These are phyloP conservation scores for Eupithecia insigniata DNA, from an alignment of 2,888 invertebrate genomes.

Conservation along the genomic window DNA sequence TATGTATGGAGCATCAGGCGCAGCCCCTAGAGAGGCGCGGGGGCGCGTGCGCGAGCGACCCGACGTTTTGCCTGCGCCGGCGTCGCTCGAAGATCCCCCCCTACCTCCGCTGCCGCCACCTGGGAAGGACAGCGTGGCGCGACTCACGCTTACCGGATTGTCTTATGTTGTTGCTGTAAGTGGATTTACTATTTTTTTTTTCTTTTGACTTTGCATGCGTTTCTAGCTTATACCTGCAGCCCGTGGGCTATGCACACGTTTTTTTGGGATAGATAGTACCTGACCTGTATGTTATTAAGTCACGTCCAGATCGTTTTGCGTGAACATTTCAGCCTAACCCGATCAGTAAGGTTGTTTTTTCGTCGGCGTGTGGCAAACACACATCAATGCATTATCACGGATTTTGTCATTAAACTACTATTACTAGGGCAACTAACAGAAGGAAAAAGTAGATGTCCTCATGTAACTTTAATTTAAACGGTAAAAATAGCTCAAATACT, in stretches of 20 bases:
- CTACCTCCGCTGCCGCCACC: constrained; percentile 68
- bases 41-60: constrained; percentile 78
- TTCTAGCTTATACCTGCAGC: no score
- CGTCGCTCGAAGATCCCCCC: constrained; percentile 68
- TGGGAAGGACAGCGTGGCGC: constrained; percentile 91
- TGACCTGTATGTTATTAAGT: neutral
- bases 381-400: no score
- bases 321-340: neutral
- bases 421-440: neutral
- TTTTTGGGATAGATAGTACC: neutral
- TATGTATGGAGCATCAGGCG: constrained; percentile 83
- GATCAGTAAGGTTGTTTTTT: no score
- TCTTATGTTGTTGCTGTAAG: constrained; percentile 91
- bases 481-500: neutral
- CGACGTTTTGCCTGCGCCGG: constrained; percentile 78
- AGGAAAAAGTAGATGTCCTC: no score
- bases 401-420: neutral
- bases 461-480: neutral
- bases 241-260: no score
- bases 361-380: neutral
- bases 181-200: constrained; percentile 42
- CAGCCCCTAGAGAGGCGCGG: constrained; percentile 80
- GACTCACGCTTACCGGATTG: constrained; percentile 91
- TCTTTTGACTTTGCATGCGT: neutral
- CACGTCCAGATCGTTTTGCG: neutral